Base-by-base conservation (phyloP, 2,113 vertebrate species). In the Rana temporaria region DNA sequence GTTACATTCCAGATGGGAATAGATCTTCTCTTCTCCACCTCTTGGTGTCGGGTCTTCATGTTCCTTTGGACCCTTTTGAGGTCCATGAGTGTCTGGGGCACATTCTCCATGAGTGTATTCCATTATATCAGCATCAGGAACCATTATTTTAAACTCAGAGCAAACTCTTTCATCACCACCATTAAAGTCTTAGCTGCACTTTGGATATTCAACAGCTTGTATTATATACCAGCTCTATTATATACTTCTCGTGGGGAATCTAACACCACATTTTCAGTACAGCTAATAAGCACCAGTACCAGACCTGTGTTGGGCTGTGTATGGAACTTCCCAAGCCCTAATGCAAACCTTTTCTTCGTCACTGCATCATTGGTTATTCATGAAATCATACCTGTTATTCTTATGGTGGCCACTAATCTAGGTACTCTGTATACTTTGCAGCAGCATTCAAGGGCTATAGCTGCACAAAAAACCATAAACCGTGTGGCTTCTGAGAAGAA, bases 41-140 rank as follows among this genome's bases (percentile, higher is more conserved):
- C 74, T 14, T 92, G 88, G 88, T 94, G 94, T 80, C 90, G 86
- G 67, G 59, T 93, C n/a, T 88, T 95, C 82, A 95, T 95, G 93
- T 93, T 90, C 2, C 1, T 93, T 19, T 95, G 93, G 92, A 90
- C 95, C 84, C 94, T 94, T 91, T 84, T 95, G 24, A 91, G 93
- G 24, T 90, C 91, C 0, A 92, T 90, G 57, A 94, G 93, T 1
- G 91, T 93, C n/a, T 95, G 94, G 94, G 93, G 92, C 0, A 94
- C 92, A 0, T 86, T 94, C 22, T 93, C 88, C 71, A 91, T 95
- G 77, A 95, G 94, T 8, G 88, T 86, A 0, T 95, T 95, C 70
- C 93, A 95, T 83, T 88, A 93, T 24, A 89, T 93, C 75, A 94
- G 92, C 0, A 76, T 95, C 60, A 82, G 77, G 17, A 75, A 85